Base-by-base conservation (phyloP, 2,888 invertebrate species). In the Calephelis perditalis region DNA sequence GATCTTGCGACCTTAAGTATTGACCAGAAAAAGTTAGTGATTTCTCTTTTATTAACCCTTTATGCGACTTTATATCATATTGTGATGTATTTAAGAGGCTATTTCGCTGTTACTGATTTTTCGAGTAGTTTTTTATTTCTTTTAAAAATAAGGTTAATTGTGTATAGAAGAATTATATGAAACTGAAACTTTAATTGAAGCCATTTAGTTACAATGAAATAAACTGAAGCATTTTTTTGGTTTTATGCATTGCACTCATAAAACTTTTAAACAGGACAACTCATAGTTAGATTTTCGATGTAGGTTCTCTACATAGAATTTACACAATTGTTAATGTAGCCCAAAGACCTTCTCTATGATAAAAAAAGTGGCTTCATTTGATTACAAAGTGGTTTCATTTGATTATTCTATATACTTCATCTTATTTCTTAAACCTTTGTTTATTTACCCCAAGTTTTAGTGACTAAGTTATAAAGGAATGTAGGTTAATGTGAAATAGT, bases 11-110 rank as follows among this genome's bases (percentile, higher is more conserved):
- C 77, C 79, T 80, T 80, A 81, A 66, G 70, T 72, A 70, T 67
- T 67, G 84, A 84, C 84, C 85, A 84, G 70, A 69, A 78, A 72
- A 71, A 75, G 84, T 84, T 86, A 84, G 84, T 84, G 84, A 84
- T 79, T 81, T 79, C 75, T 64, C 68, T 70, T 61, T 63, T 63
- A 67, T 71, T 75, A 74, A 74, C 78, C 79, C 72, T 61, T 75
- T 78, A 77, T 77, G 73, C 80, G 78, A 77, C 78, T 77, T 77
- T 71, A 69, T 59, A 59, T 59, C 59, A 59, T 55, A 36, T 52
- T 74, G 75, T 78, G 78, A 79, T 77, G 71, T 78, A 78, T 71
- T 73, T 78, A 78, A 75, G 62, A 59, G 49, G 40, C 56, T 40
- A 37, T 37, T 36, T 59, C 54, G 49, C 49, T 49, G 15, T 35